Evolutionary conservation across 2,797 vertebrate species (phyloP), one percentile per base, ranked within the genome.

Genomic region (Hyperoplus immaculatus): DNA sequence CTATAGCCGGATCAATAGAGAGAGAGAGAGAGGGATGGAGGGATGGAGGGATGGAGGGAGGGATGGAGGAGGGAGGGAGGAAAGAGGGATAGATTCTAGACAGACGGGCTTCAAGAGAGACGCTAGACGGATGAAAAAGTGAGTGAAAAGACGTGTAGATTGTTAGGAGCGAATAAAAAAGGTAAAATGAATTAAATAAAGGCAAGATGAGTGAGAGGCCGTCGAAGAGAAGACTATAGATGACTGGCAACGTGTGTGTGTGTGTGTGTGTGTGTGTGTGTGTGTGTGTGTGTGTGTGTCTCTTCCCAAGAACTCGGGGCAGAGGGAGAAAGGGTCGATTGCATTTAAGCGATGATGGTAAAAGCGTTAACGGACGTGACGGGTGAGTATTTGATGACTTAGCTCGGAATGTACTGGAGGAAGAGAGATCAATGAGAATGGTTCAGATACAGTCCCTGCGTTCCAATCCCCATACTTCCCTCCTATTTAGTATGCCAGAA

Each of bases 1-100:
- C 94, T 95, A 94, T 92, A 94, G 94, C 91, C 87, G 89, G 94
- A 96, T 95, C 95, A 95, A 95, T 95, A 95, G 83, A 86, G 87
- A 92, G 84, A 83, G 89, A 89, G 88, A 65, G 63, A 64, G 29
- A 29, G 62, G 62, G 84, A 69, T 61, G 69, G 74, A 61, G 77
- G 62, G 84, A 69, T 61, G 69, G 74, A 61, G 77, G 13, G 69
- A 72, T 3, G 85, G 89, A 89, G 88, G 67, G 63, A 66, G 68
- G 49, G 81, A 63, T 21, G 21, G 21, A 21, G 69, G 74, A 61
- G 77, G 13, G 69, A 72, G 80, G 57, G 80, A 80, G 81, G 70
- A 68, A 86, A 73, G 78, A 75, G 77, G 84, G 88, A 82, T 69
- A 86, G 70, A 75, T 62, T 69, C 70, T 74, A 87, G 89, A 84